Percentiles rank a stretch among this genome's conserved stretches.
These are phyloP conservation scores for Mactromeris polynyma DNA, from an alignment of 2,888 invertebrate genomes.

Conservation along the genomic window DNA sequence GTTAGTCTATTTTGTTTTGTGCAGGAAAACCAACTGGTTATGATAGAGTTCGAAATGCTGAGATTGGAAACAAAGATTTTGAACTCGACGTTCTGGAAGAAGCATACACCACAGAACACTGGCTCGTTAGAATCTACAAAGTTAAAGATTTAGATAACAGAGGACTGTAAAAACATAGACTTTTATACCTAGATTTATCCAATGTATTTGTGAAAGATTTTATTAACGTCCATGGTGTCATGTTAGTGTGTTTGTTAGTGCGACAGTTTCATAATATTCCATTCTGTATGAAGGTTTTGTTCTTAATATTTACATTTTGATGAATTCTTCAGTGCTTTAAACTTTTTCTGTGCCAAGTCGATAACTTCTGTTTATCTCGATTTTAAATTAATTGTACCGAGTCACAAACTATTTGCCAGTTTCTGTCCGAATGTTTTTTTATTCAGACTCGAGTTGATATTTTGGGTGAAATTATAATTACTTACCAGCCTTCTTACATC, in stretches of 20 bases:
- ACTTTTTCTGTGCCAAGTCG: not conserved
- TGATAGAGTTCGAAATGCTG: conserved; percentile 98
- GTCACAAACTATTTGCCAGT: too few relatives aligned
- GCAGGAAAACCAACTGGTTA: conserved; percentile 97
- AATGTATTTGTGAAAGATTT: not conserved
- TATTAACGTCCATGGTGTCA: not conserved
- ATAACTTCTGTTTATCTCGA: not conserved
- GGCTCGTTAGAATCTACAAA: conserved; percentile 99
- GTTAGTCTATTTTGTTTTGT: conserved; percentile 6
- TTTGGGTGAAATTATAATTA: not conserved
- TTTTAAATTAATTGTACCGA: not conserved
- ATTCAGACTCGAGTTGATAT: not conserved
- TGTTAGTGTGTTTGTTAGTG: not conserved
- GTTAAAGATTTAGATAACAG: conserved; percentile 96
- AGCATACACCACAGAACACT: conserved; percentile 99
- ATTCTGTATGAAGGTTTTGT: not conserved
- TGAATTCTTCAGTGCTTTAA: not conserved
- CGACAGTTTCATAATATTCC: not conserved
- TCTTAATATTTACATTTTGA: not conserved
- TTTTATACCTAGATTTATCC: not conserved
- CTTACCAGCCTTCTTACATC: not conserved
- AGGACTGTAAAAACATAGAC: conserved; percentile 73
- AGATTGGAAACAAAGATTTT: conserved; percentile 99
- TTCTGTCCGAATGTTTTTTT: too few relatives aligned
- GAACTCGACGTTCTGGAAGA: conserved; percentile 99